Conservation (phyloP, 2,797 vertebrate species). For the Sebastes reedi region DNA sequence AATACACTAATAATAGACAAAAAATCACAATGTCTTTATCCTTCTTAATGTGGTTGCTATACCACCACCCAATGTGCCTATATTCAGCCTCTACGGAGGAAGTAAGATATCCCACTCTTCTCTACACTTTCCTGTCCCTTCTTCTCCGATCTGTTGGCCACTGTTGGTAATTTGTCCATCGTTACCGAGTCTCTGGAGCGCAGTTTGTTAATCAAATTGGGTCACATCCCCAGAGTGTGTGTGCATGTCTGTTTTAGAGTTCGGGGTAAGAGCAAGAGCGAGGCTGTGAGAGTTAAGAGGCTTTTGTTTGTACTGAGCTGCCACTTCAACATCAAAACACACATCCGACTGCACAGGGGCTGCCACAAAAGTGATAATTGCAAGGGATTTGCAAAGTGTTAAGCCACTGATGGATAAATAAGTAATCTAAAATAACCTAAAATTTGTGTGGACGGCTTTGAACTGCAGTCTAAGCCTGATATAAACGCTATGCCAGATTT, state of each 20-base stretch:
- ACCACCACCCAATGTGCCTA: neutral
- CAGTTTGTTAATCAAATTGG: conserved; percentile 70
- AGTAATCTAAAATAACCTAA: conserved; percentile 15
- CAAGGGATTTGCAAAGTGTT: conserved; percentile 49
- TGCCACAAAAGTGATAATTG: conserved; percentile 46
- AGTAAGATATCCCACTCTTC: neutral
- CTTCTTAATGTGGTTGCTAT: neutral
- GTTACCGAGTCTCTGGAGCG: conserved; percentile 49
- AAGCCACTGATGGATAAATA: conserved; percentile 37
- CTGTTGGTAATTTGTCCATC: conserved; percentile 47
- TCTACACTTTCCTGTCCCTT: neutral
- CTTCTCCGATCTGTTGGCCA: conserved; percentile 41
- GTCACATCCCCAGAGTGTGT: conserved; percentile 54
- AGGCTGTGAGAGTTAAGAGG: conserved; percentile 40
- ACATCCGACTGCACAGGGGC: conserved; percentile 22
- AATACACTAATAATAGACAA: neutral
- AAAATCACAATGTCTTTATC: neutral
- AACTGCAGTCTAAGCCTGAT: neutral
- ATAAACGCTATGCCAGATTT: neutral
- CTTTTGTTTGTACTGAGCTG: conserved; percentile 51
- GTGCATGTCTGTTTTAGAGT: conserved; percentile 9
- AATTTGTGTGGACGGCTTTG: neutral
- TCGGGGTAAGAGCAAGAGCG: conserved; percentile 7
- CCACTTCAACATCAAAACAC: conserved; percentile 42
- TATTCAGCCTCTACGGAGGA: neutral